These are phyloP conservation scores for Xenops minutus DNA, from an alignment of 2,797 vertebrate species.

Conservation along the genomic window DNA sequence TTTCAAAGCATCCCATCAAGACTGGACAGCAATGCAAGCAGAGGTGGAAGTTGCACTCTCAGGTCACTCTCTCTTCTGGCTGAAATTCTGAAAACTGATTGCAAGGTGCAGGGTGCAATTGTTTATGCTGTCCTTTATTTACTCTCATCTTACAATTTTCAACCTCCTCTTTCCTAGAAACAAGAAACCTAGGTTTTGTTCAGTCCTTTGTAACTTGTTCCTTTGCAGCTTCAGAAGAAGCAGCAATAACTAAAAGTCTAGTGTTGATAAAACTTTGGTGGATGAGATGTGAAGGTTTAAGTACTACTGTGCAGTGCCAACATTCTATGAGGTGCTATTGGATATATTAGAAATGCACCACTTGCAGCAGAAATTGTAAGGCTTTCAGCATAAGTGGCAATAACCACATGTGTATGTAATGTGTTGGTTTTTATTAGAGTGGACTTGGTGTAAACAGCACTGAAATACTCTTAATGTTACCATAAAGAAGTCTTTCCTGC, in stretches of 20 bases:
- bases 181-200: neutral
- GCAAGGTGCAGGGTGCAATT: neutral
- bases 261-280: neutral
- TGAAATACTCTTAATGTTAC: neutral
- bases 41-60: neutral
- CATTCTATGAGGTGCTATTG: neutral
- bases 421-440: neutral
- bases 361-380: neutral
- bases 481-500: neutral
- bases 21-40: accelerated
- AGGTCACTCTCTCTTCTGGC: neutral
- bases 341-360: neutral
- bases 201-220: neutral
- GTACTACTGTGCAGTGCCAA: neutral
- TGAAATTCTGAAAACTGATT: neutral
- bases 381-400: neutral
- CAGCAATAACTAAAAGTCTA: neutral
- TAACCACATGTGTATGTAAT: neutral
- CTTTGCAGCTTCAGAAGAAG: neutral
- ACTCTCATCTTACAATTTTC: neutral
- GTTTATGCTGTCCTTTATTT: neutral
- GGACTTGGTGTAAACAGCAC: neutral
- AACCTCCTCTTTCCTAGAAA: neutral
- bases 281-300: neutral
- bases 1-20: neutral